Evolutionary conservation across 2,888 invertebrate species (phyloP), one percentile per base, ranked within the genome.

Genomic region (Tetrapedia diversipes): DNA sequence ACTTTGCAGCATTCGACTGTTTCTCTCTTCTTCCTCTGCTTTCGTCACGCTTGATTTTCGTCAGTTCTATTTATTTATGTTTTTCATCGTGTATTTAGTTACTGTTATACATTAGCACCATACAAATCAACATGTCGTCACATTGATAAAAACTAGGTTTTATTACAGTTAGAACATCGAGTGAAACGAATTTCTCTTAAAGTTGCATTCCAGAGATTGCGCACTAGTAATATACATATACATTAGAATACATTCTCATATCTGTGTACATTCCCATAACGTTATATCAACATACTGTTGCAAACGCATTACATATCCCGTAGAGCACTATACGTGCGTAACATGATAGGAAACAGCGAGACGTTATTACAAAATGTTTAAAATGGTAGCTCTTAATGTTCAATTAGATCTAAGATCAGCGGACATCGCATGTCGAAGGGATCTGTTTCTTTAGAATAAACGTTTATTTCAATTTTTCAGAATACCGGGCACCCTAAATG

Each of bases 391-490:
- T 11, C 2, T 7, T 11, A 16, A 37, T 37, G 19, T 37, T 51
- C 19, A 2, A 11, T 49, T 49, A 37, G 29, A 60, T 39, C 3
- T 11, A 29, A 49, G 11, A 16, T 29, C 27, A 66, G 11, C 45
- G 56, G 22, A 41, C 39, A 51, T 10, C 41, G 53, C 47, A 49
- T 60, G 22, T n/a, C 6, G 19, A 56, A 16, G 22, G 7, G 16
- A 60, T n/a, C 45, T 22, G 22, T 47, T 32, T 22, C 1, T 11
- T 16, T 60, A 24, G 45, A 60, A 24, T 45, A 45, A 32, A 45
- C 4, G 11, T 45, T 16, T 29, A 7, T 39, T 60, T 49, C 1
- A 49, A 60, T 29, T 32, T 67, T 60, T 60, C 67, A 67, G 60
- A 34, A 11, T 29, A 32, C 32, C 29, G 29, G 11, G 16, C n/a